Evolutionary conservation across 2,113 vertebrate species (phyloP).

Genomic region (Heloderma charlesbogerti): DNA sequence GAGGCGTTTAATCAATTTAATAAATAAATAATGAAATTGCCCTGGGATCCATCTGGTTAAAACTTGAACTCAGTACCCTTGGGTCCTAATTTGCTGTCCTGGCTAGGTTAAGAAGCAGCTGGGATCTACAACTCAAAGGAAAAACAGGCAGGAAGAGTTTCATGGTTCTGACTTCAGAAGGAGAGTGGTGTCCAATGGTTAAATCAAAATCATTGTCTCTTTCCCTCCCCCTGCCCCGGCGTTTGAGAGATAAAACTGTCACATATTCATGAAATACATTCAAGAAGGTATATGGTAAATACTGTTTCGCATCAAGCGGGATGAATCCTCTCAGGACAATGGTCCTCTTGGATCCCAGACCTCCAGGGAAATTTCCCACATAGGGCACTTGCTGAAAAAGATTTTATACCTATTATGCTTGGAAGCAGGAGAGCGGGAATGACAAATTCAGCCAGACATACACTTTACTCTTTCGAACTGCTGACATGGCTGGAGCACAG

Average conservation of each 20-base stretch:
- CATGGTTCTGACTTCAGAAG: too few species aligned
- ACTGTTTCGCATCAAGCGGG: slow-evolving; percentile 74
- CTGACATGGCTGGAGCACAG: not conserved
- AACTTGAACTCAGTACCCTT: too few species aligned
- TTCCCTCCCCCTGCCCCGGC: too few species aligned
- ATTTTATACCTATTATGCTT: not conserved
- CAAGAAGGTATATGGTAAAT: not conserved
- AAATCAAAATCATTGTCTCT: too few species aligned
- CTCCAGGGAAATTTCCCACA: slow-evolving; percentile 73
- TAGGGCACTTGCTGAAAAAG: slow-evolving; percentile 79
- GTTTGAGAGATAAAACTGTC: not conserved
- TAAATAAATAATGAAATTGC: not conserved
- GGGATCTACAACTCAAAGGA: not conserved
- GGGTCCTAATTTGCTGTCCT: not conserved
- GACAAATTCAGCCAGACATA: not conserved
- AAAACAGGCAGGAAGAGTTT: not conserved
- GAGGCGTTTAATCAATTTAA: too few species aligned
- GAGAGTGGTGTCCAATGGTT: not conserved
- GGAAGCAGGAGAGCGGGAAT: too few species aligned
- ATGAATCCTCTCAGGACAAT: slow-evolving; percentile 83
- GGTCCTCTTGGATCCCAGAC: slow-evolving; percentile 80
- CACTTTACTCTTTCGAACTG: not conserved
- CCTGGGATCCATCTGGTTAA: too few species aligned
- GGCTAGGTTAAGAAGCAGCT: not conserved
- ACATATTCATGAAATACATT: not conserved